Percentiles rank a stretch among this genome's conserved stretches.
Conservation (phyloP, 2,888 invertebrate genomes). For the Caenorhabditis imperialis region DNA sequence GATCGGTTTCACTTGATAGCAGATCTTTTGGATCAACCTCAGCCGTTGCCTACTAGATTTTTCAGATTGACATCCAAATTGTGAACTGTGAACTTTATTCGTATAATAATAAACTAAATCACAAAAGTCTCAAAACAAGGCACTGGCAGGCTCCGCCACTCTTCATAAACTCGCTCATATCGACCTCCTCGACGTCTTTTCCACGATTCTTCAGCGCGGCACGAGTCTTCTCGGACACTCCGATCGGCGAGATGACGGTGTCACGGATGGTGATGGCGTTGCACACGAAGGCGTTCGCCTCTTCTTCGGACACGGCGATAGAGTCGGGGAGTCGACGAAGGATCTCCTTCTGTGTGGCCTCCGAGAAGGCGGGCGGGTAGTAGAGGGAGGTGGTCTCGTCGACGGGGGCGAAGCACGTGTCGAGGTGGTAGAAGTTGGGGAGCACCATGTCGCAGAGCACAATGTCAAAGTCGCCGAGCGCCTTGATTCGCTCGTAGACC, state of each 20-base stretch:
- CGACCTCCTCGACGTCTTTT: constrained; percentile 69
- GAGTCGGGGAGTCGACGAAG: constrained; percentile 72
- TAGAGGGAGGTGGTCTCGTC: constrained; percentile 72
- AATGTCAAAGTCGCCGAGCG: constrained; percentile 72
- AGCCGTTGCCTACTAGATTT: constrained; percentile 39
- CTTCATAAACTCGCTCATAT: constrained; percentile 77
- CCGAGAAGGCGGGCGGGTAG: constrained; percentile 75
- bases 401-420: constrained; percentile 77
- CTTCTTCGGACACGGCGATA: constrained; percentile 74
- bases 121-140: constrained; percentile 75
- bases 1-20: constrained; percentile 69
- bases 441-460: constrained; percentile 72
- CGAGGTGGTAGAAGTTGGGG: constrained; percentile 77
- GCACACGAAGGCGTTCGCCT: constrained; percentile 76
- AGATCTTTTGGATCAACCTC: constrained; percentile 52
- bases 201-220: constrained; percentile 66
- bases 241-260: constrained; percentile 76
- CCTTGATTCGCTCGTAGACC: constrained; percentile 70
- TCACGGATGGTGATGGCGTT: constrained; percentile 76
- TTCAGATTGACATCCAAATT: no score
- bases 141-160: constrained; percentile 78
- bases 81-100: no score
- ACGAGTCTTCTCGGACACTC: constrained; percentile 63
- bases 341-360: constrained; percentile 72
- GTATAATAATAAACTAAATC: no score